Evolutionary conservation across 2,113 vertebrate species (phyloP).

Genomic region (Charina bottae): DNA sequence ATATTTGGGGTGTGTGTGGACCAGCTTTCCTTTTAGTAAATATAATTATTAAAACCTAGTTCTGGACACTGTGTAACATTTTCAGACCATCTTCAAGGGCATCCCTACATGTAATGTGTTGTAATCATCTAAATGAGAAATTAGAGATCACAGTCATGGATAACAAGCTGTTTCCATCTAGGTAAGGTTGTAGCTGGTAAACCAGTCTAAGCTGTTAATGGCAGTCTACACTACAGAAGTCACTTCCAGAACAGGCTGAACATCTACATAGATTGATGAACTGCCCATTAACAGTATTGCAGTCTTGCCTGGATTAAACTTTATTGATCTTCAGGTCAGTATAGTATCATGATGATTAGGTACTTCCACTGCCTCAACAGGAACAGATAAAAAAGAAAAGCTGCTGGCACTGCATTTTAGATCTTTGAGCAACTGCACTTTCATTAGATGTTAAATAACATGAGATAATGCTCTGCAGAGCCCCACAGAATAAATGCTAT

Average conservation of each 20-base stretch:
- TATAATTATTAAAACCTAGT: not conserved
- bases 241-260: not conserved
- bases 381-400: not conserved
- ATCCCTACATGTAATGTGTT: not conserved
- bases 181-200: not conserved
- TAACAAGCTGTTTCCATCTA: not conserved
- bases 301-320: not conserved
- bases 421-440: not conserved
- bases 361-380: not conserved
- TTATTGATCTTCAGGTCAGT: not conserved
- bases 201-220: not conserved
- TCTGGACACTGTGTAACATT: not conserved
- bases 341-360: not conserved
- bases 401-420: not conserved
- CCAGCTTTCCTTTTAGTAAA: not conserved
- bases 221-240: not conserved
- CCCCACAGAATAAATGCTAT: not conserved
- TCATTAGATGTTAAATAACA: not conserved
- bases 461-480: not conserved
- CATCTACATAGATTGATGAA: not conserved
- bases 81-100: not conserved
- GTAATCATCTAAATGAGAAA: not conserved
- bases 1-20: not conserved
- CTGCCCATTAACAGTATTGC: not conserved
- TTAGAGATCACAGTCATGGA: not conserved